Base-by-base conservation (phyloP, 2,888 invertebrate genomes). In the Euzetes globulus region DNA sequence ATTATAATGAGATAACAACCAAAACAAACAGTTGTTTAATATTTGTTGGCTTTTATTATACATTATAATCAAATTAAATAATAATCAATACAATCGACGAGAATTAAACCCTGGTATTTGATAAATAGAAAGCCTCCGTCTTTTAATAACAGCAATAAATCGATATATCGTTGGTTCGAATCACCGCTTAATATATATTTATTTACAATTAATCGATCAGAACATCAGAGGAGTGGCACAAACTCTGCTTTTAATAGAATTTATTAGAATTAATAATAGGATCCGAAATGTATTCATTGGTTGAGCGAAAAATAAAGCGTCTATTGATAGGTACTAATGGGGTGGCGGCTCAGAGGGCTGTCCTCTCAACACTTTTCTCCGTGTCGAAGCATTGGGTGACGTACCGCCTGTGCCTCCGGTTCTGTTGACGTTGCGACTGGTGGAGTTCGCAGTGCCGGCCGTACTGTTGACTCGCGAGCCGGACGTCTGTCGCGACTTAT, bases 271-370 rank as follows among this genome's bases (percentile, higher is more conserved):
- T 33, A 33, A 33, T 29, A 60, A 60, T 60, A 27, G 22, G 27
- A 60, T 27, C n/a, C 5, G n/a, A 47, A 47, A 47, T 47, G 47
- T 47, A 17, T 47, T 47, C 47, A 47, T 47, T 17, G 50, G 5
- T 58, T 58, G 29, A 60, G 60, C 60, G 29, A 25, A 60, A 60
- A 60, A 33, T 17, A 52, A 52, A 52, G 60, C 17, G 33, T 60
- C 29, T 47, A 47, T n/a, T 47, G 7, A 47, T 47, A 47, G 13
- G 33, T 13, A 58, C 29, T 63, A 65, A 65, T 65, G 78, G 25
- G 78, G 78, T 27, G 78, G 78, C 13, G 78, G 78, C 47, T 78
- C 78, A 60, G 75, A 77, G 41, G 78, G 76, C 76, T 78, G 77
- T 72, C 77, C 77, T 9, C 78, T 72, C 58, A 75, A 63, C 55